Evolutionary conservation across 2,888 invertebrate genomes (phyloP), one percentile per base, ranked within the genome.

Genomic region (Phytoseiulus persimilis): DNA sequence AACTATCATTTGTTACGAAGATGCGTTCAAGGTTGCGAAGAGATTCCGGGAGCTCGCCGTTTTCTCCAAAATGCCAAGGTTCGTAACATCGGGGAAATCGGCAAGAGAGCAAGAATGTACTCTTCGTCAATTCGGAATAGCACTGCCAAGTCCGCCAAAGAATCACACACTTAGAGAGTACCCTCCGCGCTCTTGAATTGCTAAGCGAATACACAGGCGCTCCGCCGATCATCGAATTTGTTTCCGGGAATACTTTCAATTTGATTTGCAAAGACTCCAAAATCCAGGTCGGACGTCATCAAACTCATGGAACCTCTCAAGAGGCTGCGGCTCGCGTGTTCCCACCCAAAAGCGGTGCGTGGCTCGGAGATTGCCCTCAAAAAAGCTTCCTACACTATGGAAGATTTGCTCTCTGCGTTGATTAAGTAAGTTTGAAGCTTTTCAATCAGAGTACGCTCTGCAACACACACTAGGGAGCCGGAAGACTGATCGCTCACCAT

Each of bases 251-350:
- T 39, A 39, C 5, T 39, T 39, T 9, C 9, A 3, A 39, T 3
- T 6, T 39, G 9, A 39, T 9, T 9, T 39, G 39, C 39, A 39
- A 39, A 3, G 39, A 39, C 39, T 39, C 9, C 9, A 9, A 6
- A 9, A 14, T 65, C 28, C 65, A 87, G 87, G 31, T 87, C 87
- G 33, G 87, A 87, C 39, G 45, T 87, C 39, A 87, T 87, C 45
- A 91, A 94, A 94, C 91, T 96, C 89, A 92, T 96, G 91, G 93
- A 93, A 89, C 96, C 96, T 0, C 93, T 96, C 90, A 92, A 95
- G 90, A 93, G 94, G 90, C 93, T 96, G 90, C 94, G 96, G 0
- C 95, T 95, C 92, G 95, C 95, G 0, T 96, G 96, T 92, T 94
- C 95, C 23, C 95, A 95, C 92, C 95, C 95, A 0, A 95, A 95